A percentile compares a stretch with the other conserved stretches of the same genome.
These are phyloP conservation scores for Hipposideros larvatus DNA, from an alignment of 2,797 vertebrate genomes.

Conservation along the genomic window DNA sequence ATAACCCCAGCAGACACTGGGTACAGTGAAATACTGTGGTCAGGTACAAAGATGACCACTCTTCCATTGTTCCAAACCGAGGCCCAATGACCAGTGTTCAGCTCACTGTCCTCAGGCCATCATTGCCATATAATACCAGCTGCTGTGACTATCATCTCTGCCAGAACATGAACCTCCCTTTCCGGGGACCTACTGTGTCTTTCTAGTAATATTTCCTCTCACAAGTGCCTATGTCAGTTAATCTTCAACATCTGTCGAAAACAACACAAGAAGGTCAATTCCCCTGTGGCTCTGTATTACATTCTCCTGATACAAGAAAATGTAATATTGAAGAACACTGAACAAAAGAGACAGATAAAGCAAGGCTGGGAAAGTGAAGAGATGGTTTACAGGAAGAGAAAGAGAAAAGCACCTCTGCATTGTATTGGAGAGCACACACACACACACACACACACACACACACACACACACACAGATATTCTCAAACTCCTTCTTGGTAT, in stretches of 20 bases:
- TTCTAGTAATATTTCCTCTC: constrained; percentile 21
- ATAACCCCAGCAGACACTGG: neutral
- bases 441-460: neutral
- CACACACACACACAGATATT: neutral
- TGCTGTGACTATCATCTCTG: neutral
- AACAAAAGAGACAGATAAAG: constrained; percentile 45
- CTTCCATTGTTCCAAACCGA: constrained; percentile 16
- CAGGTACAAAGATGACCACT: neutral
- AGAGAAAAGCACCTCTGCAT: neutral
- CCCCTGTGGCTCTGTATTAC: neutral
- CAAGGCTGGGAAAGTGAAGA: neutral
- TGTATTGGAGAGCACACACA: neutral
- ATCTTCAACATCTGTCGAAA: constrained; percentile 30
- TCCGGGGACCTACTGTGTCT: neutral
- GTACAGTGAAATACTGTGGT: neutral
- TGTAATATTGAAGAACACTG: neutral
- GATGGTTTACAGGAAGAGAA: neutral
- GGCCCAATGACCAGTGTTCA: neutral
- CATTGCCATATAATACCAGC: neutral
- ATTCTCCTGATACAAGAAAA: constrained; percentile 60
- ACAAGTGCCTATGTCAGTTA: constrained; percentile 45
- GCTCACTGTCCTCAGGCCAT: neutral
- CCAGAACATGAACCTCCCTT: neutral
- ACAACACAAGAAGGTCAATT: constrained; percentile 51
- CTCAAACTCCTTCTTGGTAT: constrained; percentile 5